Conservation (phyloP, 2,113 vertebrate species). For the Irena cyanogastra region DNA sequence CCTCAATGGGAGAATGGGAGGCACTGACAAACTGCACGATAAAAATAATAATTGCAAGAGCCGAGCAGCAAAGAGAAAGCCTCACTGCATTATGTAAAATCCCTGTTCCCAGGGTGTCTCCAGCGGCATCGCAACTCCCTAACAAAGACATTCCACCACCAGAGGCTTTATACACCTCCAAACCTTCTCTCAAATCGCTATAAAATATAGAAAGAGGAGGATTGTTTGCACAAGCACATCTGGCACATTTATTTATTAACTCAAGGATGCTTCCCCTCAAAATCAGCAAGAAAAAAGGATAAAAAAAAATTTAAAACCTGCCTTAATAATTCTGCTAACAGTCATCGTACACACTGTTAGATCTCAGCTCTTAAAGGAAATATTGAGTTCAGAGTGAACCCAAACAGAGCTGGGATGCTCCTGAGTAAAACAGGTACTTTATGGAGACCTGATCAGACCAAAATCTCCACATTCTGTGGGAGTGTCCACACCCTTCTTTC, state of each 20-base stretch:
- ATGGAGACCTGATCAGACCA: not conserved
- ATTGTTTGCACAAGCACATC: not conserved
- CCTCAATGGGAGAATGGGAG: rapidly evolving
- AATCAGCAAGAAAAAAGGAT: not conserved
- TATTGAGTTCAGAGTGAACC: not conserved
- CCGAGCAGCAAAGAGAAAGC: not conserved
- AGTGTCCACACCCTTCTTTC: rapidly evolving
- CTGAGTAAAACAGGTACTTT: not conserved
- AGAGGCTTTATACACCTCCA: not conserved
- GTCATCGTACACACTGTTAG: not conserved
- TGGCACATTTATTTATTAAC: not conserved
- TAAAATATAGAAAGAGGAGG: not conserved
- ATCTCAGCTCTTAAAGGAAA: not conserved
- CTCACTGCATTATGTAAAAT: not conserved
- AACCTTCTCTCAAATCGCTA: not conserved
- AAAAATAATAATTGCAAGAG: not conserved
- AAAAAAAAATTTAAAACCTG: not conserved
- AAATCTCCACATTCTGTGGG: not conserved
- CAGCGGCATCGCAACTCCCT: not conserved
- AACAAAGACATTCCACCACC: not conserved
- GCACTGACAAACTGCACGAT: not conserved
- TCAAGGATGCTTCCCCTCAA: not conserved
- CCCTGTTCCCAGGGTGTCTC: not conserved
- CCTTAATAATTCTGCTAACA: not conserved
- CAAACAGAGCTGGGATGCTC: not conserved